A percentile compares a stretch with the other conserved stretches of the same genome.
Evolutionary conservation across 2,113 vertebrate species (phyloP).

Genomic region (Syngnathus typhle): DNA sequence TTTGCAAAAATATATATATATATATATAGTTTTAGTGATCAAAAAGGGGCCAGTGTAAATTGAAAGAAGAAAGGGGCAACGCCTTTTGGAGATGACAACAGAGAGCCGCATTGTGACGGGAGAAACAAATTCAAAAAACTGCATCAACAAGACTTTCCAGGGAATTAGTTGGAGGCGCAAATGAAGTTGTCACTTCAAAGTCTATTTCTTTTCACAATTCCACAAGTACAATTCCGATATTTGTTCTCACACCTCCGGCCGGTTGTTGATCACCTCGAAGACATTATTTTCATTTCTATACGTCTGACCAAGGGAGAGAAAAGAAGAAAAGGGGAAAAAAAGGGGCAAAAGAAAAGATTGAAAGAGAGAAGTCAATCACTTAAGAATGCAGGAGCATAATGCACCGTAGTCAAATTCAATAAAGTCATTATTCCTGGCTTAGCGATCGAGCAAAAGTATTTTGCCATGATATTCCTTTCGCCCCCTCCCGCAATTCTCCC

Average conservation of each 20-base stretch:
- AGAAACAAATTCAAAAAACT: slow-evolving; percentile 46
- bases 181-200: slow-evolving; percentile 65
- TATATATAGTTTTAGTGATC: slow-evolving; percentile 33
- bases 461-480: slow-evolving; percentile 49
- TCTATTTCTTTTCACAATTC: slow-evolving; percentile 62
- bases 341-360: slow-evolving; percentile 51
- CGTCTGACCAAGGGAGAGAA: slow-evolving; percentile 46
- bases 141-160: slow-evolving; percentile 21
- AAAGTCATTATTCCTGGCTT: slow-evolving; percentile 64
- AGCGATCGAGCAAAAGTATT: slow-evolving; percentile 47
- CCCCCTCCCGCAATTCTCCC: slow-evolving; percentile 24
- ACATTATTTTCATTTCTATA: slow-evolving; percentile 47
- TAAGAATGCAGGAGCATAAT: slow-evolving; percentile 62
- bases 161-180: slow-evolving; percentile 51
- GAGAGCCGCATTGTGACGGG: slow-evolving; percentile 41
- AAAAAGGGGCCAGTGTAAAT: slow-evolving; percentile 21
- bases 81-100: slow-evolving; percentile 47
- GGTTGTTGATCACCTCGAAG: slow-evolving; percentile 54
- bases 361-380: slow-evolving; percentile 65
- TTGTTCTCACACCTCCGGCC: slow-evolving; percentile 39
- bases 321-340: slow-evolving; percentile 37
- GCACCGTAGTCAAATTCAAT: slow-evolving; percentile 67
- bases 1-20: no score
- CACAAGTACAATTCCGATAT: slow-evolving; percentile 51
- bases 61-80: slow-evolving; percentile 37